These are phyloP conservation scores for Scaptomyza pallida DNA, from an alignment of 1,140 invertebrate species.

Conservation along the genomic window DNA sequence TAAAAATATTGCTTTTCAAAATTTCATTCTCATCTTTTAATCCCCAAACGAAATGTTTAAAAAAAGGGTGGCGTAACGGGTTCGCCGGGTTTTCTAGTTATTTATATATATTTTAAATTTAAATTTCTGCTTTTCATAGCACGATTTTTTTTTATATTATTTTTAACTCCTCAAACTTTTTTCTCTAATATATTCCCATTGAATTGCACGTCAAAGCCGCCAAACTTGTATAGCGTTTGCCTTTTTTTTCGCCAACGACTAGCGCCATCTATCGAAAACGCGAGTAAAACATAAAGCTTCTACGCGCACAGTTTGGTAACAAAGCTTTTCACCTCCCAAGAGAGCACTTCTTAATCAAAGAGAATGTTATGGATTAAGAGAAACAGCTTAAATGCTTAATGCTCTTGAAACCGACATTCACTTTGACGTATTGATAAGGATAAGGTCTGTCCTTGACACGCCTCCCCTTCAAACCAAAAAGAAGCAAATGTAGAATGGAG, in stretches of 20 bases:
- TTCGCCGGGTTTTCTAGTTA: no score
- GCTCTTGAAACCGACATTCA: constrained; percentile 10
- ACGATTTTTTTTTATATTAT: background rate
- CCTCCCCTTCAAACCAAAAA: background rate
- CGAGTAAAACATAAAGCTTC: background rate
- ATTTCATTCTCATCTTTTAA: no score
- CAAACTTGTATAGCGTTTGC: background rate
- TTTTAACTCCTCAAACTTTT: background rate
- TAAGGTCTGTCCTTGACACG: constrained; percentile 43
- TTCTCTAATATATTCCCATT: background rate
- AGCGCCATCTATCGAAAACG: constrained; percentile 36
- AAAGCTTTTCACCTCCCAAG: constrained; percentile 40
- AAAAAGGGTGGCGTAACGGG: no score
- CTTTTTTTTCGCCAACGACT: background rate
- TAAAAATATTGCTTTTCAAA: no score
- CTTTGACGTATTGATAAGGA: constrained; percentile 65
- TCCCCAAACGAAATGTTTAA: no score
- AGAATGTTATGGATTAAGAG: constrained; percentile 17
- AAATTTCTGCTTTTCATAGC: no score
- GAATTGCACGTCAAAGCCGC: background rate
- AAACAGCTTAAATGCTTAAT: constrained; percentile 12
- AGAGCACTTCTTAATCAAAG: background rate
- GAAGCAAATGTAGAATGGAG: constrained; percentile 1
- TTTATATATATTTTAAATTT: no score
- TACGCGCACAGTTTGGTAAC: constrained; percentile 21